These are phyloP conservation scores for Drosophila pectinifera DNA, from an alignment of 1,140 invertebrate genomes.

Conservation along the genomic window DNA sequence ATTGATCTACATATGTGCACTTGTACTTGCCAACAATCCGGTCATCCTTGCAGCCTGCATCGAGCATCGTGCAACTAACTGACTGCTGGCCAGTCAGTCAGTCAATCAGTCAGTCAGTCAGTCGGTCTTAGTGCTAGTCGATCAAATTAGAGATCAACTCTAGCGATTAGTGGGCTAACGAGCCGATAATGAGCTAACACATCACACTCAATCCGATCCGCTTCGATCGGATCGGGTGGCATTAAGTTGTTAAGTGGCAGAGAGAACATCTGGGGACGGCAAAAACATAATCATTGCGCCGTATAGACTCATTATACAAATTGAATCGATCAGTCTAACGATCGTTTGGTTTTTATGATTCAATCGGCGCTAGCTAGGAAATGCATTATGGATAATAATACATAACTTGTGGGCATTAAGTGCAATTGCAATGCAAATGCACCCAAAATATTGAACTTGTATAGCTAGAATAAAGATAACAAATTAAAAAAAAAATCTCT, in stretches of 20 bases:
- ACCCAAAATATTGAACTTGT: neutral
- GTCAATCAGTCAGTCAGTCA: neutral
- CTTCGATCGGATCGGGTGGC: slow-evolving; percentile 16
- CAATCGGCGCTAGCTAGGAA: slow-evolving; percentile 36
- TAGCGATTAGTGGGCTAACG: slow-evolving; percentile 50
- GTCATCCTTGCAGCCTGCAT: slow-evolving; percentile 73
- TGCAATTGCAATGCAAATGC: neutral
- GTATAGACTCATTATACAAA: slow-evolving; percentile 46
- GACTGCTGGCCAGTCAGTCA: neutral
- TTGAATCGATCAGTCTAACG: slow-evolving; percentile 31
- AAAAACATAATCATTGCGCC: slow-evolving; percentile 43
- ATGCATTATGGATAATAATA: neutral
- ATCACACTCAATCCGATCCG: slow-evolving; percentile 19
- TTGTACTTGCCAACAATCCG: slow-evolving; percentile 68
- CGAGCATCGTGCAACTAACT: slow-evolving; percentile 38
- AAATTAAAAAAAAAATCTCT: neutral
- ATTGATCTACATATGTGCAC: slow-evolving; percentile 80
- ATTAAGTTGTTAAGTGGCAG: slow-evolving; percentile 58
- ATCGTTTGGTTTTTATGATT: slow-evolving; percentile 24
- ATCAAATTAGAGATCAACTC: slow-evolving; percentile 55
- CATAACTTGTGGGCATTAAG: neutral
- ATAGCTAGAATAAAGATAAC: neutral
- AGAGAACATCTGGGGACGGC: slow-evolving; percentile 22
- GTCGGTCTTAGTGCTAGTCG: slow-evolving; percentile 23
- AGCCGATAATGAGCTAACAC: slow-evolving; percentile 58